Base-by-base conservation (phyloP, 2,888 invertebrate species). In the Melanargia galathea region DNA sequence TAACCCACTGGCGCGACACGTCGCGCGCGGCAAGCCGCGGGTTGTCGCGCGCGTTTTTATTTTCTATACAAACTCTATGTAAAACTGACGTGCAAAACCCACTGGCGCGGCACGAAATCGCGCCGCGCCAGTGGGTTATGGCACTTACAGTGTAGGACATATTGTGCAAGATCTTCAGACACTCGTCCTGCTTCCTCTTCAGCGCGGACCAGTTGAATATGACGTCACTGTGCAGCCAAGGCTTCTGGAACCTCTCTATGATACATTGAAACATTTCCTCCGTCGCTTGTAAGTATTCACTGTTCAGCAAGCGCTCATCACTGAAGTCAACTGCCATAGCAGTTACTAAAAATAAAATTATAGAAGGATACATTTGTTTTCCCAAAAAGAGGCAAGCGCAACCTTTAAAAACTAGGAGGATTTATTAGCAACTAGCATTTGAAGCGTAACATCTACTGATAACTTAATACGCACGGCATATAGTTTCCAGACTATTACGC, bases 301-400 rank as follows among this genome's bases (percentile, higher is more conserved):
- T 80, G 67, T 83, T 85, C 0, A 86, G 70, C 2, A 81, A 72
- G 0, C 76, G 73, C 59, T 81, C 75, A 60, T 86, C 84, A 1
- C 77, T 77, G 58, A 84, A 83, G 63, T 85, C 83, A 3, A 86
- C 82, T 6, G 87, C 86, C 18, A 87, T 61, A 0, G 84, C 86
- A 13, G 87, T 87, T 63, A 86, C 88, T 88, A 72, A 51, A 49
- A 49, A 11, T n/a, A 7, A 43, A 18, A 13, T 38, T 33, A 33
- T n/a, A n/a, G n/a, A n/a, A n/a, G n/a, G n/a, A n/a, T n/a, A n/a
- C n/a, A n/a, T n/a, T n/a, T n/a, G n/a, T n/a, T n/a, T n/a, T n/a
- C n/a, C n/a, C n/a, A n/a, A n/a, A n/a, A n/a, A n/a, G n/a, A n/a
- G n/a, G n/a, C n/a, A n/a, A n/a, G n/a, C n/a, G n/a, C n/a, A n/a